Evolutionary conservation across 2,888 invertebrate species (phyloP), one percentile per base, ranked within the genome.

Genomic region (Cheilosia scutellata): DNA sequence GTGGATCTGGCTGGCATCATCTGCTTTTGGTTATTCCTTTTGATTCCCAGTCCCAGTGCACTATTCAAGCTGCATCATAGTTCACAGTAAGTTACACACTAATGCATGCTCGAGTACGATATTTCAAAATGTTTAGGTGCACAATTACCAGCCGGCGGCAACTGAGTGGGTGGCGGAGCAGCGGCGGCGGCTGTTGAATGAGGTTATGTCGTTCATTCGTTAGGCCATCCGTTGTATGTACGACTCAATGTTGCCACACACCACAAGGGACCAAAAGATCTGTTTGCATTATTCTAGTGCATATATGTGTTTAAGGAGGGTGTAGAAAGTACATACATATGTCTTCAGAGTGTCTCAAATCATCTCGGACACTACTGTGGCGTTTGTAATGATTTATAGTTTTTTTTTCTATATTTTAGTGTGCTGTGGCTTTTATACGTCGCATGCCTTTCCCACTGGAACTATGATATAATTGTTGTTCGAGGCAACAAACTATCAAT

Each of bases 121-220:
- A 44, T 72, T 66, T 55, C 68, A 49, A 37, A 62, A 68, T 74
- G 74, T 78, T 68, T 78, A 63, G 44, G 62, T 74, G 37, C 57
- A 74, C 49, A 74, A 68, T 51, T 62, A 68, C 49, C 49, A 57
- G 53, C 49, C 57, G 63, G 49, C 49, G 57, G 65, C 55, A 47
- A 65, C 72, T 68, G 31, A 55, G 55, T 16, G 68, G 57, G 74
- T 66, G 65, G 55, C 70, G 57, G n/a, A n/a, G n/a, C n/a, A n/a
- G 60, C 13, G 76, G 31, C 5, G 76, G 51, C 70, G 63, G 58
- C 63, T 49, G 44, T 78, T 62, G 57, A 58, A 83, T 51, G 55
- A 66, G 66, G 65, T 60, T 55, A 75, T 42, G 33, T 31, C 40
- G 51, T 7, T 55, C 74, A 16, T 37, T 33, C 37, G 33, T 37